Evolutionary conservation across 2,113 vertebrate genomes (phyloP).

Genomic region (Rissa tridactyla): DNA sequence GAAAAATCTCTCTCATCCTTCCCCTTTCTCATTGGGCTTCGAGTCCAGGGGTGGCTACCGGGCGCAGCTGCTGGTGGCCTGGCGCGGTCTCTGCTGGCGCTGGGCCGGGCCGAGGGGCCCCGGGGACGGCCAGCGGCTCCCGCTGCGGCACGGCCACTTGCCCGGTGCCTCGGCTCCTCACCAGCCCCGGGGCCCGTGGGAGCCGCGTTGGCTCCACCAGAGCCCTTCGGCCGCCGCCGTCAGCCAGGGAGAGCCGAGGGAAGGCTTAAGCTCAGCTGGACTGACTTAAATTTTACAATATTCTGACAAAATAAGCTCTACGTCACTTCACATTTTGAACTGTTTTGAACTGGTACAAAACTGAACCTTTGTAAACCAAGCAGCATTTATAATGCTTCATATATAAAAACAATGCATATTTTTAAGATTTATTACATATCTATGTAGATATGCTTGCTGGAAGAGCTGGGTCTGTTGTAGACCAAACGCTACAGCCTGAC

Average conservation of each 20-base stretch:
- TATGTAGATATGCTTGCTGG: slow-evolving; percentile 62
- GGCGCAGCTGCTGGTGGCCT: neutral
- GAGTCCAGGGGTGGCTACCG: neutral
- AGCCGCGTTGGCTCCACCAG: no score
- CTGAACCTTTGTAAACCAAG: slow-evolving; percentile 45
- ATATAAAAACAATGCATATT: slow-evolving; percentile 53
- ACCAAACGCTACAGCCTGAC: slow-evolving; percentile 56
- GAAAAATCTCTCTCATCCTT: slow-evolving; percentile 7
- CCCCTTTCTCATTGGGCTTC: neutral
- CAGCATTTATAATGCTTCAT: slow-evolving; percentile 58
- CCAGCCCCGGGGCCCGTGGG: no score
- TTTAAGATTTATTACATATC: slow-evolving; percentile 54
- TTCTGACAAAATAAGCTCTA: slow-evolving; percentile 14
- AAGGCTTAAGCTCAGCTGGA: slow-evolving; percentile 29
- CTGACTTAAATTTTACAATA: slow-evolving; percentile 40
- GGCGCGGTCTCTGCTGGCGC: neutral
- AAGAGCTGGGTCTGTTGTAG: slow-evolving; percentile 63
- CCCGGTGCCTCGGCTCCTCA: neutral
- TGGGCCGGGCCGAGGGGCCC: slow-evolving; percentile 4
- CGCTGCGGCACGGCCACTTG: neutral
- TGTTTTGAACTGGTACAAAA: slow-evolving; percentile 52
- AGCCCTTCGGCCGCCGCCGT: neutral
- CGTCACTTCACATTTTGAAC: neutral
- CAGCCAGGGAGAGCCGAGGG: neutral
- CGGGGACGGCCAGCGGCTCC: neutral